These are phyloP conservation scores for Limosa lapponica DNA, from an alignment of 2,797 vertebrate genomes.

Conservation along the genomic window DNA sequence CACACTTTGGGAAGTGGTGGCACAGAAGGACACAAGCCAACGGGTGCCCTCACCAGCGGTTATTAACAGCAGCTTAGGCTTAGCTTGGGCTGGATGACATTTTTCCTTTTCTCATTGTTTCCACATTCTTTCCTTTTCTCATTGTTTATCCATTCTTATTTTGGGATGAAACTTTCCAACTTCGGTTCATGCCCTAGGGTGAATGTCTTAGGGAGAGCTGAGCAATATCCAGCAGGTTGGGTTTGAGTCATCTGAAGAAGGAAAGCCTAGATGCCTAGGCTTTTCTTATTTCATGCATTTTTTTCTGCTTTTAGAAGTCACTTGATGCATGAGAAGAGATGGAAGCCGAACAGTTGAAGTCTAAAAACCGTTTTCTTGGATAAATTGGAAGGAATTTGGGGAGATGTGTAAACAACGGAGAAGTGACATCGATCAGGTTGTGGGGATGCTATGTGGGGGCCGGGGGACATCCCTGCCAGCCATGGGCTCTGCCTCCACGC, in stretches of 20 bases:
- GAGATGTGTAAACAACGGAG: neutral
- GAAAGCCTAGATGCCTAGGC: neutral
- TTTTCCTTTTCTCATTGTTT: neutral
- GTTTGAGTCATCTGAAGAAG: neutral
- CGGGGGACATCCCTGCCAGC: neutral
- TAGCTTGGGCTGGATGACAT: neutral
- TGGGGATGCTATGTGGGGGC: fast-evolving
- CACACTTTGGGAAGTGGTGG: neutral
- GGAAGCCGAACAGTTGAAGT: neutral
- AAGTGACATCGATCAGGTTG: neutral
- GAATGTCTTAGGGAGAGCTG: neutral
- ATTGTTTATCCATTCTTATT: neutral
- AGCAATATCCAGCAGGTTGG: fast-evolving
- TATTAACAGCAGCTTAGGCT: neutral
- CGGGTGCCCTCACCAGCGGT: fast-evolving
- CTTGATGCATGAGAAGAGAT: neutral
- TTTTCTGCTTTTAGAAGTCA: neutral
- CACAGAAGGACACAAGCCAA: fast-evolving
- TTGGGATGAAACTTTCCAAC: neutral
- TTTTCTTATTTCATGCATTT: neutral
- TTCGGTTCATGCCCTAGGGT: neutral
- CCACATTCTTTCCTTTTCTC: neutral
- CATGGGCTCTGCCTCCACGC: fast-evolving
- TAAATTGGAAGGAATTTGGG: neutral
- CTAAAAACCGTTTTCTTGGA: neutral